phyloP scores from a whole-genome alignment of 2,113 vertebrate genomes.

The Ophthalmolycus amberensis region DNA sequence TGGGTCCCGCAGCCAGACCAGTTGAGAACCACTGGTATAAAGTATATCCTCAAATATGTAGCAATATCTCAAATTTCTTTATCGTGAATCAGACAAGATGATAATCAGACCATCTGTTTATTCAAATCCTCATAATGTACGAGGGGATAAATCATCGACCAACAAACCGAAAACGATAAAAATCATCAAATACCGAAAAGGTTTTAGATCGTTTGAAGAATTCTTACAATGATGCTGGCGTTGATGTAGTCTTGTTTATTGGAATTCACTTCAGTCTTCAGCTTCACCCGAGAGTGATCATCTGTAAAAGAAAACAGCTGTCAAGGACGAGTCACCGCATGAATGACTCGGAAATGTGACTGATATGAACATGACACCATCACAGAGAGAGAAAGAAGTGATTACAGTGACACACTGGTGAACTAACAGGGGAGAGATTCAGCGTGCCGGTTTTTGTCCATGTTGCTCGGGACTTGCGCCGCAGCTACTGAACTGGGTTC shows the following conservation, averaged over 20 bases:
- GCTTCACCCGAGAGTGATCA: constrained; percentile 94
- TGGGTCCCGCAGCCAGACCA: no score
- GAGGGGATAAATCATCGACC: not conserved
- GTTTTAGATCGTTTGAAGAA: not conserved
- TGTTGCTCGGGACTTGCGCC: constrained; percentile 86
- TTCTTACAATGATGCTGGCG: constrained; percentile 94
- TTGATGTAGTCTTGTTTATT: constrained; percentile 96
- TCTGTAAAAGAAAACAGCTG: constrained; percentile 79
- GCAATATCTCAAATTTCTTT: not conserved
- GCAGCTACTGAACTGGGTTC: constrained; percentile 89
- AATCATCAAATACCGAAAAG: not conserved
- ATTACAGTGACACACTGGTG: not conserved
- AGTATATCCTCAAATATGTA: not conserved
- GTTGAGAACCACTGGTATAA: no score
- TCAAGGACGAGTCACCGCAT: not conserved
- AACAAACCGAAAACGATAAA: not conserved
- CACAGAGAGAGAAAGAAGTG: not conserved
- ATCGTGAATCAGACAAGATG: not conserved
- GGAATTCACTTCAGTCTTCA: constrained; percentile 90
- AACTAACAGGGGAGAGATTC: constrained; percentile 94
- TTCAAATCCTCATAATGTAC: not conserved
- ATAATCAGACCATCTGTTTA: not conserved
- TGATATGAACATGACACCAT: not conserved
- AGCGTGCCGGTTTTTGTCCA: constrained; percentile 92
- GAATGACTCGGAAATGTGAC: not conserved